A percentile compares a stretch with the other conserved stretches of the same genome.
Evolutionary conservation across 2,888 invertebrate genomes (phyloP).

Genomic region (Andrena fulva): DNA sequence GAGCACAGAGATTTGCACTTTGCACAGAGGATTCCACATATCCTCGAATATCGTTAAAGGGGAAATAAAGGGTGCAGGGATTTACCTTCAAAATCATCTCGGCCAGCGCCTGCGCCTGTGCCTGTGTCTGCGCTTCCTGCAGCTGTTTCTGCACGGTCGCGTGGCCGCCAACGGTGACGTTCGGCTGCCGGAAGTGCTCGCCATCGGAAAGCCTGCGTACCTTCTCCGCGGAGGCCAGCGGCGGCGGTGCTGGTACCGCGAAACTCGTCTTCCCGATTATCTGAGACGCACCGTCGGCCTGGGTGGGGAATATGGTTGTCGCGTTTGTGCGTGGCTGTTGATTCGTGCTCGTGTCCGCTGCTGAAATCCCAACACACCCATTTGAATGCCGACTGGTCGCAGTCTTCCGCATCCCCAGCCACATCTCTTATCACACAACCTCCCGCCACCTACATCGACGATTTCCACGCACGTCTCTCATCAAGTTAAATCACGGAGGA

Average conservation of each 20-base stretch:
- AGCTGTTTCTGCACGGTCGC: slow-evolving; percentile 82
- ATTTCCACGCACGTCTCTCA: neutral
- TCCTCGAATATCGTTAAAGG: no score
- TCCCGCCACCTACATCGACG: neutral
- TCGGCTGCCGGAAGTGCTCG: slow-evolving; percentile 86
- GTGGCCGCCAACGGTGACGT: slow-evolving; percentile 80
- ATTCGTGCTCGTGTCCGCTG: slow-evolving; percentile 80
- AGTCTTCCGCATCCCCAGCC: neutral
- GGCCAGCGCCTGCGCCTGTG: slow-evolving; percentile 92
- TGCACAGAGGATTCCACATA: no score
- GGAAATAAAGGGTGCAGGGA: neutral
- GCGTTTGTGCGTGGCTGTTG: slow-evolving; percentile 79
- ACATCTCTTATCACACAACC: no score
- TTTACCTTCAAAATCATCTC: slow-evolving; percentile 89
- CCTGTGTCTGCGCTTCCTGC: slow-evolving; percentile 85
- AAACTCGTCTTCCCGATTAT: slow-evolving; percentile 85
- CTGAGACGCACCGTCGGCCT: slow-evolving; percentile 74
- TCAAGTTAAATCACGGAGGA: neutral
- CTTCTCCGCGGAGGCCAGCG: slow-evolving; percentile 84
- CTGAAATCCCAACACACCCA: slow-evolving; percentile 63
- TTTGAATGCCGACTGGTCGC: neutral
- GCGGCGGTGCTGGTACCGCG: slow-evolving; percentile 87
- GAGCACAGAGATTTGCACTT: no score
- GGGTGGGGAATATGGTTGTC: slow-evolving; percentile 75
- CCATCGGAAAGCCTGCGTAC: slow-evolving; percentile 87